Evolutionary conservation across 1,140 invertebrate species (phyloP), one percentile per base, ranked within the genome.

Genomic region (Rhopalosiphum padi): DNA sequence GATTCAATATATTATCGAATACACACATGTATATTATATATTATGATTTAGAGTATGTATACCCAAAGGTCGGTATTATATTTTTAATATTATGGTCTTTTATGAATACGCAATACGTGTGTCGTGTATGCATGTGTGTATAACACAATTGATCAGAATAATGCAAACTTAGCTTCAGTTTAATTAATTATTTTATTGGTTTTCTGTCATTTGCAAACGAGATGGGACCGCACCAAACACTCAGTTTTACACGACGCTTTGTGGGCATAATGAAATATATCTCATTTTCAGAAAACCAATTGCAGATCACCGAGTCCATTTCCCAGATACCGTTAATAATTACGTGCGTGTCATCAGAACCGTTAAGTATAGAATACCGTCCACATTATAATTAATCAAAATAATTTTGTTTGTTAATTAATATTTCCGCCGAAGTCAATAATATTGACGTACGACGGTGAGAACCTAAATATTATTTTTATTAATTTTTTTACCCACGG

Each of bases 181-280:
- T 86, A 86, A 86, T 86, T 46, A 86, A 86, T 43, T 86, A 46
- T n/a, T 86, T 86, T 43, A 86, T 30, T 30, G 85, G 41, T 46
- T 86, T 86, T 46, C 85, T 86, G 85, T 86, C 85, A 46, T 25
- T 43, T 86, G 43, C 85, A 86, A 86, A 86, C 85, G 25, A 23
- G 25, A 46, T 46, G 18, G 1, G 85, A 86, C 9, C 41, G 23
- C 11, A 4, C 23, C 18, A 30, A 86, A 43, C 85, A 86, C 11
- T 86, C 85, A 15, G 23, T 35, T 30, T 86, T 25, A 86, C 21
- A n/a, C n/a, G 23, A 85, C 23, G 22, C 43, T 43, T 86, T 43
- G 11, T 37, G 22, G 9, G 23, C 22, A 85, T 3, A 25, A 86
- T 25, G 23, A 86, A 22, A 86, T 8, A 41, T 46, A 35, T 43